These are phyloP conservation scores for Orchesella flavescens DNA, from an alignment of 2,888 invertebrate genomes.

Conservation along the genomic window DNA sequence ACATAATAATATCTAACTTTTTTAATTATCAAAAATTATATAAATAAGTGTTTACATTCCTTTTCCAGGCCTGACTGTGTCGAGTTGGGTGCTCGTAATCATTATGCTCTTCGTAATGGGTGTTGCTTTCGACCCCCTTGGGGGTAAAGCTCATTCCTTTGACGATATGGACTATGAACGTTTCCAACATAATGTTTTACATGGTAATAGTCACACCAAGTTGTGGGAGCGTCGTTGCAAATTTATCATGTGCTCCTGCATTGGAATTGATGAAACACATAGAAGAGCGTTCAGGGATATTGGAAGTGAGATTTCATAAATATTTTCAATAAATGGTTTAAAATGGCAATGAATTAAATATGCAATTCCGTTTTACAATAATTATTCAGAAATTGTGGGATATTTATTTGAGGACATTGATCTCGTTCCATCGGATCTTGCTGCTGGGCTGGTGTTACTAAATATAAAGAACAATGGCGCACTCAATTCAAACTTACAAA, in stretches of 20 bases:
- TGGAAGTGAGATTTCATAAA: constrained; percentile 78
- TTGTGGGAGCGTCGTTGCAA: constrained; percentile 84
- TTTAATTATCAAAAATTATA: background rate
- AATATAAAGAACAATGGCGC: constrained; percentile 81
- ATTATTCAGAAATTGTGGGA: constrained; percentile 81
- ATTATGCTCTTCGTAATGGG: constrained; percentile 84
- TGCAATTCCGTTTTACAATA: constrained; percentile 44
- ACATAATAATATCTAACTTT: background rate
- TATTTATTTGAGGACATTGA: constrained; percentile 88
- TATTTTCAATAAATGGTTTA: background rate
- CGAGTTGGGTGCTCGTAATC: constrained; percentile 86
- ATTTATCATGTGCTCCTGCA: constrained; percentile 67
- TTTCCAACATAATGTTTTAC: constrained; percentile 67
- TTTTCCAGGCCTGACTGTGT: constrained; percentile 78
- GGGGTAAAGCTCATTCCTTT: constrained; percentile 73
- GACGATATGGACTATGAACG: constrained; percentile 76
- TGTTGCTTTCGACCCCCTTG: constrained; percentile 88
- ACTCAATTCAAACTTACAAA: constrained; percentile 79
- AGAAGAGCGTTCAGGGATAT: constrained; percentile 87
- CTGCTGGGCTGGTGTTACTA: constrained; percentile 88
- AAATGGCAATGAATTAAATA: background rate
- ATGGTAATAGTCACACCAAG: constrained; percentile 79
- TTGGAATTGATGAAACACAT: constrained; percentile 79
- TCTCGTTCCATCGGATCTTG: constrained; percentile 89
- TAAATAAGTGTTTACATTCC: background rate